These are phyloP conservation scores for Vollenhovia emeryi DNA, from an alignment of 1,140 invertebrate species.

Conservation along the genomic window DNA sequence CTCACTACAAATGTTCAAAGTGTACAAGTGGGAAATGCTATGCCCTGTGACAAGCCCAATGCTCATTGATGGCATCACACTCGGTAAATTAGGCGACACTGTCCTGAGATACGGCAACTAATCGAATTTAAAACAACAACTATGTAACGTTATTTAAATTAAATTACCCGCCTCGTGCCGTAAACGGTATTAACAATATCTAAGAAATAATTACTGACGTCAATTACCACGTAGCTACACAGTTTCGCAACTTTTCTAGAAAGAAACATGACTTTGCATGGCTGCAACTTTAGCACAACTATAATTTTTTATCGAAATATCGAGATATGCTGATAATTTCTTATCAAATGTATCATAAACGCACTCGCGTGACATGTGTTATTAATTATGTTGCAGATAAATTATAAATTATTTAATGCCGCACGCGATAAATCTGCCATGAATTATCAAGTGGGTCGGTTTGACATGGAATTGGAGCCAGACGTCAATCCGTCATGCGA, in stretches of 20 bases:
- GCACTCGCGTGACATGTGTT: not conserved
- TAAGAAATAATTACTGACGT: not conserved
- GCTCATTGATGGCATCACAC: not conserved
- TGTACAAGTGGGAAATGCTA: not conserved
- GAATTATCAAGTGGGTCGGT: slow-evolving; percentile 82
- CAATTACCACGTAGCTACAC: not conserved
- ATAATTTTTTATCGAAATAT: not conserved
- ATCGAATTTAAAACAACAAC: slow-evolving; percentile 5
- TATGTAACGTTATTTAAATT: slow-evolving; percentile 22
- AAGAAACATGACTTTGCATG: not conserved
- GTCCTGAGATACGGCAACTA: not conserved
- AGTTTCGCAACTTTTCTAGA: not conserved
- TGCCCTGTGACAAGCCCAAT: not conserved
- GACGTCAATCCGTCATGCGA: not conserved
- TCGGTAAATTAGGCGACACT: not conserved
- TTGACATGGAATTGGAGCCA: slow-evolving; percentile 86
- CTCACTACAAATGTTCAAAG: not conserved
- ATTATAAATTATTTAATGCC: slow-evolving; percentile 95
- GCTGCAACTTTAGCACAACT: not conserved
- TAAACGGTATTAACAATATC: not conserved
- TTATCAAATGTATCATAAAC: not conserved
- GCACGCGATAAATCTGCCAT: slow-evolving; percentile 89
- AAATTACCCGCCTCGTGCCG: not conserved
- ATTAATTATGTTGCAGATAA: slow-evolving; percentile 85
- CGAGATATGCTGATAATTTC: no score